Evolutionary conservation across 2,888 invertebrate genomes (phyloP).

Genomic region (Tortrix viridana): DNA sequence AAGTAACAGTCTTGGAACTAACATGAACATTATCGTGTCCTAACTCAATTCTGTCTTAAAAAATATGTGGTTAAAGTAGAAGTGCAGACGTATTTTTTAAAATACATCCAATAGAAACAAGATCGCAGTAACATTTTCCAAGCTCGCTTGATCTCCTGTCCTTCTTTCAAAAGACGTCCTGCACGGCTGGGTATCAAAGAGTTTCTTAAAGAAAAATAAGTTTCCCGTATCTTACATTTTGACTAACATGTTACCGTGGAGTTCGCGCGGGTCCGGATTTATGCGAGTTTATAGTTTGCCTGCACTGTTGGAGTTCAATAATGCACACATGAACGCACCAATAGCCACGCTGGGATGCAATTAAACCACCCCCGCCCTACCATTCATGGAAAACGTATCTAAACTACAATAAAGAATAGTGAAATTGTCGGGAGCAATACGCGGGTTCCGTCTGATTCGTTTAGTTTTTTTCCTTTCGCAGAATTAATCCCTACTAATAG

Average conservation of each 20-base stretch:
- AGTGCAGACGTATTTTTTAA: too few species aligned
- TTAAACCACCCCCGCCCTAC: constrained; percentile 47
- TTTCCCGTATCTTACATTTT: constrained; percentile 27
- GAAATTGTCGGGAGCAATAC: constrained; percentile 13
- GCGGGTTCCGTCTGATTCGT: constrained; percentile 20
- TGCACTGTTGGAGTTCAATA: constrained; percentile 47
- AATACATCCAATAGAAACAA: too few species aligned
- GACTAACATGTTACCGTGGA: constrained; percentile 25
- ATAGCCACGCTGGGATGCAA: constrained; percentile 49
- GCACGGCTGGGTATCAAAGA: constrained; percentile 8
- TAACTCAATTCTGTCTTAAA: neutral
- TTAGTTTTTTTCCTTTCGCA: neutral
- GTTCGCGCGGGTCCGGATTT: constrained; percentile 19
- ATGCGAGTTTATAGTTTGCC: constrained; percentile 40
- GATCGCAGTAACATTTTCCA: neutral
- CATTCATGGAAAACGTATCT: constrained; percentile 35
- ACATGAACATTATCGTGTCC: too few species aligned
- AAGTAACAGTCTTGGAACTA: too few species aligned
- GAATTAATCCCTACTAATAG: too few species aligned
- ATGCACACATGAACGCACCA: constrained; percentile 57
- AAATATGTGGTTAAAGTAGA: neutral
- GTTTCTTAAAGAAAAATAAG: constrained; percentile 22
- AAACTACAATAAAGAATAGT: constrained; percentile 28
- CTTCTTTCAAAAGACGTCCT: constrained; percentile 5
- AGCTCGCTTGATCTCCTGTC: constrained; percentile 9